phyloP scores from a whole-genome alignment of 2,797 vertebrate species.

The Catostomus latipinnis region DNA sequence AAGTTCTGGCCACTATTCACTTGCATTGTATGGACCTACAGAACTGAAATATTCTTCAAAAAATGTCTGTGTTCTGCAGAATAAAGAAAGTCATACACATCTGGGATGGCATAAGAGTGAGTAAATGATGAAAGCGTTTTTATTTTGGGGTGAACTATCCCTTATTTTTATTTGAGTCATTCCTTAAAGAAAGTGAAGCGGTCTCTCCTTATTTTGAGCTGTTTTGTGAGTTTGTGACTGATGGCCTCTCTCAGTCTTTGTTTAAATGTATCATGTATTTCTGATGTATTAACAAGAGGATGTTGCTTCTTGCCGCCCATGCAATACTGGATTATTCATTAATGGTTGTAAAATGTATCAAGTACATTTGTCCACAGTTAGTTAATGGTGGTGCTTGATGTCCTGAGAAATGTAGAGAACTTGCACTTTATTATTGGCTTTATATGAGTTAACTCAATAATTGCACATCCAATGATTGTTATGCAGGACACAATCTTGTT shows the following conservation, averaged over 20 bases:
- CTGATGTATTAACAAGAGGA: neutral
- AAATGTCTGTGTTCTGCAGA: too few relatives aligned
- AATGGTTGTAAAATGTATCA: neutral
- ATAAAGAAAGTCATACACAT: too few relatives aligned
- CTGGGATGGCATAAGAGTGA: too few relatives aligned
- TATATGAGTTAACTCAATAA: neutral
- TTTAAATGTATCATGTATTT: neutral
- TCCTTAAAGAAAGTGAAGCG: neutral
- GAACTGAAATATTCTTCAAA: too few relatives aligned
- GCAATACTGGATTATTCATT: neutral
- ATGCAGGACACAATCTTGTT: neutral
- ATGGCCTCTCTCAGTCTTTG: neutral
- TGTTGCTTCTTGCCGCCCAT: neutral
- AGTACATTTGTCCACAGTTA: neutral
- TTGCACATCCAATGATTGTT: neutral
- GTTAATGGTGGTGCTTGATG: conserved; percentile 1
- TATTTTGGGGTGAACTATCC: too few relatives aligned
- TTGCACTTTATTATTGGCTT: conserved; percentile 29
- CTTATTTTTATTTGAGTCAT: neutral
- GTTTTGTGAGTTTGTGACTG: neutral
- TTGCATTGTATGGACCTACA: too few relatives aligned
- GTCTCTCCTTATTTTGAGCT: too few relatives aligned
- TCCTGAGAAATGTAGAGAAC: neutral
- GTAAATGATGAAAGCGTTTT: too few relatives aligned
- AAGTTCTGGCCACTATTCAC: too few relatives aligned